A percentile compares a stretch with the other conserved stretches of the same genome.
These are phyloP conservation scores for Heliocidaris tuberculata DNA, from an alignment of 35 echinoderm and acorn worm species.

Conservation along the genomic window DNA sequence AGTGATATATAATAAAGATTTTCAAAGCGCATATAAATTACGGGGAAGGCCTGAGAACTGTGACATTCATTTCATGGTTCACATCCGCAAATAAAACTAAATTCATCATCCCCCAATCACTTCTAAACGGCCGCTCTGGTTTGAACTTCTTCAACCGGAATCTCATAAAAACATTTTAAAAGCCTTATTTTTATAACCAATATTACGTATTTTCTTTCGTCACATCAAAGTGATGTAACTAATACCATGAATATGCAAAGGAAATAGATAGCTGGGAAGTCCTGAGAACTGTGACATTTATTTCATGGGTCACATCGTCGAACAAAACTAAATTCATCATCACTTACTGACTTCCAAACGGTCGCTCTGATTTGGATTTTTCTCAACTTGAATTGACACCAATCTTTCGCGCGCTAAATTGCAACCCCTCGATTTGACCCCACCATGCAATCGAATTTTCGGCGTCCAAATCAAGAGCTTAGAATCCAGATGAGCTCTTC, in stretches of 20 bases:
- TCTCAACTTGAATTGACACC: too few species aligned
- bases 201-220: too few species aligned
- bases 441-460: background rate
- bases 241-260: too few species aligned
- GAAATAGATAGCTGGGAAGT: background rate
- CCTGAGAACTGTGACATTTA: background rate
- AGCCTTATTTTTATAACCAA: too few species aligned
- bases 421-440: background rate
- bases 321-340: background rate
- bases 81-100: background rate
- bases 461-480: background rate
- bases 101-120: background rate
- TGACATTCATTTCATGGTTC: background rate
- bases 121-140: background rate
- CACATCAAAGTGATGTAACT: too few species aligned
- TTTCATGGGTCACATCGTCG: background rate
- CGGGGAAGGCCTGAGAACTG: background rate
- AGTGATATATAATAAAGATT: background rate
- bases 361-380: background rate
- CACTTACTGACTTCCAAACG: background rate
- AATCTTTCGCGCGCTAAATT: too few species aligned
- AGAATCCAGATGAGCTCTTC: background rate
- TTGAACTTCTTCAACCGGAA: too few species aligned
- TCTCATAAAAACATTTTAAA: too few species aligned
- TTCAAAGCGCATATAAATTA: background rate